These are phyloP conservation scores for Halictus ligatus DNA, from an alignment of 2,888 invertebrate species.

Conservation along the genomic window DNA sequence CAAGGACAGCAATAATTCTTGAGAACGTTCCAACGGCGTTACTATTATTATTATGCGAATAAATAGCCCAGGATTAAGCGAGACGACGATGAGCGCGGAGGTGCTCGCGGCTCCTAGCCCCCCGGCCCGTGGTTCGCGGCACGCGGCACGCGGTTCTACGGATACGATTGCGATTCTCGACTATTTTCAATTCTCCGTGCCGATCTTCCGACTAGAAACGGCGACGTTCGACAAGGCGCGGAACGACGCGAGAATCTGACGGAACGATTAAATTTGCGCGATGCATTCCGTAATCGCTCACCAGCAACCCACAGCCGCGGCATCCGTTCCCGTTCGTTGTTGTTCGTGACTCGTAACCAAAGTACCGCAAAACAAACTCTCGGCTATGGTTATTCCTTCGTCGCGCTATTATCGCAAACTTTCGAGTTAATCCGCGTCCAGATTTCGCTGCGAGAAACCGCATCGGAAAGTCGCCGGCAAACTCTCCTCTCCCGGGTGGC, in stretches of 20 bases:
- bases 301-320: not conserved
- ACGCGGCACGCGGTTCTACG: constrained; percentile 60
- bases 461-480: constrained; percentile 67
- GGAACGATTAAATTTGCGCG: not conserved
- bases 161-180: constrained; percentile 62
- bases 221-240: not conserved
- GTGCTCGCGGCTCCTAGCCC: constrained; percentile 41
- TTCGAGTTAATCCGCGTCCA: constrained; percentile 66
- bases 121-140: not conserved
- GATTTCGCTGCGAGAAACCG: constrained; percentile 57
- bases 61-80: constrained; percentile 82
- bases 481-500: constrained; percentile 45
- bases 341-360: constrained; percentile 12
- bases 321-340: not conserved
- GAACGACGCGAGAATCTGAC: not conserved
- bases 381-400: constrained; percentile 55
- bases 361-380: constrained; percentile 45
- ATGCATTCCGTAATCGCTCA: not conserved
- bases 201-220: not conserved
- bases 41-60: constrained; percentile 83
- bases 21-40: constrained; percentile 83
- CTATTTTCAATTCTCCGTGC: constrained; percentile 52
- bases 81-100: constrained; percentile 68
- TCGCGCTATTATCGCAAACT: constrained; percentile 66
- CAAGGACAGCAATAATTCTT: constrained; percentile 84